phyloP scores from a whole-genome alignment of 2,888 invertebrate species.

The Nymphalis c-album region DNA sequence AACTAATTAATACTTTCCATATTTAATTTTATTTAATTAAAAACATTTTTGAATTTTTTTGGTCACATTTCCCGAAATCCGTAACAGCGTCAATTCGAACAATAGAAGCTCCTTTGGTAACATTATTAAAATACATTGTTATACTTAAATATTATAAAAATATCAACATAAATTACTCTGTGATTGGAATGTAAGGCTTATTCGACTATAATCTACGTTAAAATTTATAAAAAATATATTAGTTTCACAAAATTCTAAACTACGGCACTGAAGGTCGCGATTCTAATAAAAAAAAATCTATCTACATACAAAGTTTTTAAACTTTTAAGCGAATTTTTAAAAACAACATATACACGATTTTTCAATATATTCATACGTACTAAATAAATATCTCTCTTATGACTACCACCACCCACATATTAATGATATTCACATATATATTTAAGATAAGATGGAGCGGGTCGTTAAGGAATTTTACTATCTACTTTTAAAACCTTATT shows the following conservation, averaged over 20 bases:
- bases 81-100: slow-evolving; percentile 32
- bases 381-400: neutral
- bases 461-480: too few relatives aligned
- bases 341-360: too few relatives aligned
- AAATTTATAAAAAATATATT: slow-evolving; percentile 37
- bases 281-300: slow-evolving; percentile 1
- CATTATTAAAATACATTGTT: slow-evolving; percentile 36
- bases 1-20: slow-evolving; percentile 29
- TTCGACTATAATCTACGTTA: slow-evolving; percentile 25
- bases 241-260: slow-evolving; percentile 28
- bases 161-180: slow-evolving; percentile 38
- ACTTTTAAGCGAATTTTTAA: slow-evolving; percentile 3
- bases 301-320: slow-evolving; percentile 8
- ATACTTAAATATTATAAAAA: slow-evolving; percentile 38
- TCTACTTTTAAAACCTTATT: too few relatives aligned
- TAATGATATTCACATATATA: neutral
- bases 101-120: slow-evolving; percentile 52
- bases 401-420: neutral
- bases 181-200: slow-evolving; percentile 46
- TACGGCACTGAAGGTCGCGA: slow-evolving; percentile 4
- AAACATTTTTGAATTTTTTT: slow-evolving; percentile 32
- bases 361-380: neutral
- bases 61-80: slow-evolving; percentile 33
- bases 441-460: neutral
- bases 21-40: slow-evolving; percentile 17